Base-by-base conservation (phyloP, 30 jellyfish, hydroid and myxozoan genomes). In the Pelagia noctiluca region DNA sequence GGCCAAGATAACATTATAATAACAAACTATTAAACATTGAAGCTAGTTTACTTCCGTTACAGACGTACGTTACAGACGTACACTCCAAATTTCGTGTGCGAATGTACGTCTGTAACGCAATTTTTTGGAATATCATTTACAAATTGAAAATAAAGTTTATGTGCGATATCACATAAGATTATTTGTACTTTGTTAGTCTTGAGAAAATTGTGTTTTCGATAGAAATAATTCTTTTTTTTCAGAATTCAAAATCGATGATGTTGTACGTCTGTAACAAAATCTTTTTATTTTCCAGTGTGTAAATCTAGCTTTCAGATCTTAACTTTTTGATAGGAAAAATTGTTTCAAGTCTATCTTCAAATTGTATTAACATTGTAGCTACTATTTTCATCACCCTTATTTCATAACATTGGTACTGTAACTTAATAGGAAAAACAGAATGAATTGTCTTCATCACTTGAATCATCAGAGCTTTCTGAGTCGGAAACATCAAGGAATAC, bases 401-500 rank as follows among this genome's bases (percentile, higher is more conserved):
- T 53, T 33, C 69, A 19, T 53, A 53, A 53, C 21, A 53, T 53
- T 53, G 69, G 69, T 53, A 53, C 69, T 33, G 21, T 33, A 13
- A 53, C 69, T 53, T n/a, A n/a, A n/a, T n/a, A n/a, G n/a, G n/a
- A n/a, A 19, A 33, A 53, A 33, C 32, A 53, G 25, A 19, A 29
- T 53, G 69, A 29, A 53, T 19, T 19, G 25, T 13, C 69, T 19
- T 53, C 69, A 29, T 21, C 75, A n/a, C 24, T 21, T 13, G 23
- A 24, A 63, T 63, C 75, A 63, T 63, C 75, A 22, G 75, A 22
- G 29, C 75, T 63, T 63, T 63, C 75, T 63, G 75, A 63, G 75
- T 63, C 75, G 23, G 75, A 63, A 63, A 63, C 75, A 16, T 28
- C 75, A 31, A 53, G 69, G 16, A 53, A 53, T 53, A 53, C 69